Conservation (phyloP, 2,888 invertebrate genomes). For the Spodoptera littoralis region DNA sequence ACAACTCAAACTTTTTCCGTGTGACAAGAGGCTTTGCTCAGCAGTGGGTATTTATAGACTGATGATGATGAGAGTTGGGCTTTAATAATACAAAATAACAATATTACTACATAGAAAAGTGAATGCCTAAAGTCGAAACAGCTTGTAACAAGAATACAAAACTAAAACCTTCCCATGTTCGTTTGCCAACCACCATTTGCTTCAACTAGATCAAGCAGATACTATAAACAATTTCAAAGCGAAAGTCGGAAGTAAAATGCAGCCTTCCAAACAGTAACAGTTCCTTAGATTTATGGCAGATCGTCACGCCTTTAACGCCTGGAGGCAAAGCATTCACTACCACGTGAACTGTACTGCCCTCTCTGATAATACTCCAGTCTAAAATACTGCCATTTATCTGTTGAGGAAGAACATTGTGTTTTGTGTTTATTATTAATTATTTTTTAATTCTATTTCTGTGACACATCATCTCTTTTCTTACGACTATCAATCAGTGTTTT, state of each 20-base stretch:
- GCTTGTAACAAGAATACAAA: too few relatives aligned
- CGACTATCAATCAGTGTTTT: too few relatives aligned
- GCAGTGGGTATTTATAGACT: too few relatives aligned
- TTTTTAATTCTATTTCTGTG: too few relatives aligned
- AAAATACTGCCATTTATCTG: neutral
- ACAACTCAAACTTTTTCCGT: too few relatives aligned
- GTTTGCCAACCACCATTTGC: conserved; percentile 12
- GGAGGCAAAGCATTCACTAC: conserved; percentile 4
- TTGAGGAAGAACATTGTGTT: too few relatives aligned
- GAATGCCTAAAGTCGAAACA: neutral
- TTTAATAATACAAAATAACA: too few relatives aligned
- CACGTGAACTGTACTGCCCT: conserved; percentile 1
- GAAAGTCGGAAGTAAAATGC: conserved; percentile 20
- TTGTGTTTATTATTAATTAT: too few relatives aligned
- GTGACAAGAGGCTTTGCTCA: too few relatives aligned
- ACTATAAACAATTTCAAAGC: conserved; percentile 15
- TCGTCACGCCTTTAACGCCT: conserved; percentile 31
- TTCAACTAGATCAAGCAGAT: conserved; percentile 7
- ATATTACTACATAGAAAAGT: too few relatives aligned
- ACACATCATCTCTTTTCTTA: too few relatives aligned
- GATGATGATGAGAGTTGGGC: too few relatives aligned
- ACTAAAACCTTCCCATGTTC: neutral
- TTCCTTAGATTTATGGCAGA: conserved; percentile 34
- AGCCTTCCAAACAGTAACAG: conserved; percentile 23
- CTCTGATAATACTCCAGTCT: conserved; percentile 2